These are phyloP conservation scores for Hippocampus comes DNA, from an alignment of 2,113 vertebrate genomes.

Conservation along the genomic window DNA sequence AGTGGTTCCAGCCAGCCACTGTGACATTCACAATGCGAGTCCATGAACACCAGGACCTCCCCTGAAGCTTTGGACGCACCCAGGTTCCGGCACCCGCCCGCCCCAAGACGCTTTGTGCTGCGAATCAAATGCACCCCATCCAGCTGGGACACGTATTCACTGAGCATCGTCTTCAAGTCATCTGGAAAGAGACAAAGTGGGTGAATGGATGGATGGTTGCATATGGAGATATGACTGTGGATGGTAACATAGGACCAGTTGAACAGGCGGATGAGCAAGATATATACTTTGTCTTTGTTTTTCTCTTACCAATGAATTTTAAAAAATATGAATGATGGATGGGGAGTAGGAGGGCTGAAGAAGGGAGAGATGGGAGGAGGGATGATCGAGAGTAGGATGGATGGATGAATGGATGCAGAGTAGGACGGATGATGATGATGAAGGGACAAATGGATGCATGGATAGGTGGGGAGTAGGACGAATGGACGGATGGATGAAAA, in stretches of 20 bases:
- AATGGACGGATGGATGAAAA: not conserved
- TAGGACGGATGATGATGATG: not conserved
- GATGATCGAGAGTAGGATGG: not conserved
- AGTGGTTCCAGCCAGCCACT: slow-evolving; percentile 87
- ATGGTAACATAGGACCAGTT: not conserved
- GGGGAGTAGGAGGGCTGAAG: not conserved
- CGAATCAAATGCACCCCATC: slow-evolving; percentile 81
- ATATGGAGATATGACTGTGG: not conserved
- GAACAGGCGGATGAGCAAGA: slow-evolving; percentile 8
- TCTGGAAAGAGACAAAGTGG: slow-evolving; percentile 55
- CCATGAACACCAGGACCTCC: slow-evolving; percentile 86
- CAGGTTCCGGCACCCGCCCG: slow-evolving; percentile 76
- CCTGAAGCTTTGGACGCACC: slow-evolving; percentile 80
- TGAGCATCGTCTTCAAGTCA: slow-evolving; percentile 78
- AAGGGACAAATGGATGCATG: no score
- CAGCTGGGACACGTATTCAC: slow-evolving; percentile 80
- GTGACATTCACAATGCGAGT: slow-evolving; percentile 85
- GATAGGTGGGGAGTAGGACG: not conserved
- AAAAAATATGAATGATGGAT: no score
- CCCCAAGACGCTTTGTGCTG: slow-evolving; percentile 80
- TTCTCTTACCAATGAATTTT: no score
- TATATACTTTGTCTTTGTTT: slow-evolving; percentile 1
- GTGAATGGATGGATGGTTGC: slow-evolving; percentile 11
- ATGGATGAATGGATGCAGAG: not conserved
- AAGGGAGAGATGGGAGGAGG: slow-evolving; percentile 26